Evolutionary conservation across 2,888 invertebrate species (phyloP), one percentile per base, ranked within the genome.

Genomic region (Candidula unifasciata): DNA sequence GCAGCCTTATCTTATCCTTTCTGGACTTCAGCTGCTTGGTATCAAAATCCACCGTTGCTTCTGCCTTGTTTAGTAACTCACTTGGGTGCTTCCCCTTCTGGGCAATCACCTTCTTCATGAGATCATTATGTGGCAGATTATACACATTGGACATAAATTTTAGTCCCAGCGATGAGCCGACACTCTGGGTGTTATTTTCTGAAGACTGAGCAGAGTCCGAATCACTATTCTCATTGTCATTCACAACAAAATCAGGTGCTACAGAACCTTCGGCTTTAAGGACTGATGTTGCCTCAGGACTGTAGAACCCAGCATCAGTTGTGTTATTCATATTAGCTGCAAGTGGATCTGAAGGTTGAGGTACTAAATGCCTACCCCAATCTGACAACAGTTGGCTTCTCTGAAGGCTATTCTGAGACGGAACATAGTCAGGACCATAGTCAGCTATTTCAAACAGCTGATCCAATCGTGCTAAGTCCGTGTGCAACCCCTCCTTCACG

Each of bases 341-440:
- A 10, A 13, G 3, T 37, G 66, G 2, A 78, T 78, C 33, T 37
- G 78, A 35, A 24, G n/a, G 33, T 8, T 33, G 33, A 24, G 10
- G 35, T 24, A 24, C 44, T 37, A 44, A n/a, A 71, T 24, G 3
- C 24, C 8, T 44, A 3, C 24, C 37, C 69, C 69, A 69, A 35
- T 18, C 21, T 33, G 69, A 1, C 2, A 44, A 44, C 44, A 44
- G 44, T 13, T 44, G 44, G 2, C 13, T 44, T 44, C 64, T 52
- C 37, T 27, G 52, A n/a, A 1, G 35, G 73, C 5, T 35, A 35
- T 10, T 18, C 33, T 54, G 57, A 2, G 86, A 68, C 21, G 85
- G 84, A 10, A 81, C 83, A 79, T 84, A 86, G 73, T 89, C 89
- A 2, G 88, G 88, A 6, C 91, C 90, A 85, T 88, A 89, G 84